Percentiles rank a stretch among this genome's conserved stretches.
Conservation (phyloP, 2,797 vertebrate genomes). For the Phalloptychus januarius region DNA sequence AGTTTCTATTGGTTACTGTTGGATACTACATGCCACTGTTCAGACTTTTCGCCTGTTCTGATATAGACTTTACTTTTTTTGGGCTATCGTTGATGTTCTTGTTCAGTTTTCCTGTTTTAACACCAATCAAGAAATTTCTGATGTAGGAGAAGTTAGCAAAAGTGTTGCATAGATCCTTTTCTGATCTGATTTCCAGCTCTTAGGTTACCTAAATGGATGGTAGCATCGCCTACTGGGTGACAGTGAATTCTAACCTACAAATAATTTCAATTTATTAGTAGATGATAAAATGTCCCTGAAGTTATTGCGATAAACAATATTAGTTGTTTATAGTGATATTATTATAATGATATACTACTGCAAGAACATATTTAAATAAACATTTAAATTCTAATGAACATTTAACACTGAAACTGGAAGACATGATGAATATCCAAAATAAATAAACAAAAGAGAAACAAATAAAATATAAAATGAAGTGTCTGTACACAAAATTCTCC, state of each 20-base stretch:
- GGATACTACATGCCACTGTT: not conserved
- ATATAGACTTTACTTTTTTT: not conserved
- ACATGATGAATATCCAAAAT: too few relatives aligned
- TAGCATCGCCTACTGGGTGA: not conserved
- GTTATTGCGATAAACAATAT: too few relatives aligned
- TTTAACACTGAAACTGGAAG: too few relatives aligned
- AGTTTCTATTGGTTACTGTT: not conserved
- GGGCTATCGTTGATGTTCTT: not conserved
- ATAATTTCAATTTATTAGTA: not conserved
- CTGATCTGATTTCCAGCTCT: not conserved
- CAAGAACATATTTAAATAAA: too few relatives aligned
- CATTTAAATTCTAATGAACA: too few relatives aligned
- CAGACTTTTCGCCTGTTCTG: not conserved
- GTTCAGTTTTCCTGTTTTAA: not conserved
- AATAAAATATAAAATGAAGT: too few relatives aligned
- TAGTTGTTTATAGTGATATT: too few relatives aligned
- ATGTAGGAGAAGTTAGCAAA: not conserved
- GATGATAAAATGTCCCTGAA: too few relatives aligned
- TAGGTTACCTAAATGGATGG: not conserved
- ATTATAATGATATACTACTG: too few relatives aligned
- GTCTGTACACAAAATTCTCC: too few relatives aligned
- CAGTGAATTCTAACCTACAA: not conserved
- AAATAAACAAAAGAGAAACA: too few relatives aligned
- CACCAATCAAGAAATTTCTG: rapidly evolving
- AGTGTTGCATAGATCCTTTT: not conserved